Evolutionary conservation across 2,888 invertebrate species (phyloP).

Genomic region (Euplagia quadripunctaria): DNA sequence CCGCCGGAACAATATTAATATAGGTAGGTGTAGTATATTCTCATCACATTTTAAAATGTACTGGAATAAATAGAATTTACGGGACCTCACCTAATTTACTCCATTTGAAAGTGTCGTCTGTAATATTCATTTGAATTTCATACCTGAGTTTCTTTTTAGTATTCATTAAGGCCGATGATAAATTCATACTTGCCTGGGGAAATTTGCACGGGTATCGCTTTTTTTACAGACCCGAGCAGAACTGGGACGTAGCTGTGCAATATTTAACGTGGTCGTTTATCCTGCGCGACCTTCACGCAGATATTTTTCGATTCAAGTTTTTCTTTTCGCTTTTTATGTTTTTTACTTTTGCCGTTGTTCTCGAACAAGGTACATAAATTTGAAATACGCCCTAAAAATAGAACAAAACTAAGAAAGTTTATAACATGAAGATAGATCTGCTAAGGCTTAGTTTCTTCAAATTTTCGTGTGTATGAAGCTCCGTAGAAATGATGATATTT

Average conservation of each 20-base stretch:
- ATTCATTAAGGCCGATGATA: conserved; percentile 52
- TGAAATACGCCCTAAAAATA: background rate
- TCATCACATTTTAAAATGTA: background rate
- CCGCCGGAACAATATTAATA: background rate
- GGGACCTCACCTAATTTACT: background rate
- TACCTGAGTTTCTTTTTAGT: conserved; percentile 44
- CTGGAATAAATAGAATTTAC: background rate
- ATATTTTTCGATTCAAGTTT: conserved; percentile 25
- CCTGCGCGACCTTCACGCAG: conserved; percentile 25
- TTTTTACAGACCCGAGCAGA: conserved; percentile 34
- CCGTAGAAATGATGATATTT: background rate
- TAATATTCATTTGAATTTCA: conserved; percentile 37
- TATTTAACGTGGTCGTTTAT: conserved; percentile 48
- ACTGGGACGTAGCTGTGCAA: conserved; percentile 38
- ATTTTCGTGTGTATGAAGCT: background rate
- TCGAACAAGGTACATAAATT: conserved; percentile 6
- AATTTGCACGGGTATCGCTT: conserved; percentile 54
- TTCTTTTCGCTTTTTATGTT: background rate
- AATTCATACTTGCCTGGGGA: conserved; percentile 65
- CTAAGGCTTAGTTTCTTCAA: conserved; percentile 12
- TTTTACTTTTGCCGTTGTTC: background rate
- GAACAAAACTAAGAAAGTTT: background rate
- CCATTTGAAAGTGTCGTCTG: background rate
- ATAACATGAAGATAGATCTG: background rate
- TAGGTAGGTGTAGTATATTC: background rate